Percentiles rank a stretch among this genome's conserved stretches.
Evolutionary conservation across 2,888 invertebrate species (phyloP).

Genomic region (Tortrix viridana): DNA sequence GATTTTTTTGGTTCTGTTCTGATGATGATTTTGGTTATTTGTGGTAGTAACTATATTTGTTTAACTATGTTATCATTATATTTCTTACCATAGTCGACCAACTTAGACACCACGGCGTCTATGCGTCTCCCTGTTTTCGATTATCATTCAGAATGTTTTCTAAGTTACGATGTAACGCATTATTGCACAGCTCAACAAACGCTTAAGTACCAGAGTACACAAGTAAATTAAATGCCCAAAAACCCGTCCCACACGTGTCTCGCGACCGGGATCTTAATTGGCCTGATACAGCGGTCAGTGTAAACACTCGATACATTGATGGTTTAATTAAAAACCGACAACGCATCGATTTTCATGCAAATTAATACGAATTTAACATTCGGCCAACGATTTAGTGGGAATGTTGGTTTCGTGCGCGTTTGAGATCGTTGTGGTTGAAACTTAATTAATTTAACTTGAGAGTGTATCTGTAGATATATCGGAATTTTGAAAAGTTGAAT

Average conservation of each 20-base stretch:
- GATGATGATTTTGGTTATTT: too few relatives aligned
- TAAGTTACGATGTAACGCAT: too few relatives aligned
- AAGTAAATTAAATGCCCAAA: constrained; percentile 15
- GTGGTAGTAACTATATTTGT: too few relatives aligned
- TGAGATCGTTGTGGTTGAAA: constrained; percentile 2
- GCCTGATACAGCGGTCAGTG: constrained; percentile 51
- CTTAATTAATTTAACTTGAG: background rate
- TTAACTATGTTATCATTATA: too few relatives aligned
- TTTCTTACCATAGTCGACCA: too few relatives aligned
- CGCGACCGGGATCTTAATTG: constrained; percentile 52
- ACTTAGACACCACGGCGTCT: too few relatives aligned
- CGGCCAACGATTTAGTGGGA: background rate
- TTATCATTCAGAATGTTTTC: too few relatives aligned
- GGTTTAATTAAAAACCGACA: constrained; percentile 47
- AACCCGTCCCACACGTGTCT: constrained; percentile 41
- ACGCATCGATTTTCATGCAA: constrained; percentile 22
- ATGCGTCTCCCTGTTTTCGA: too few relatives aligned
- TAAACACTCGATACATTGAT: constrained; percentile 54
- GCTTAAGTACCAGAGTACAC: background rate
- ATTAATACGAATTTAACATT: constrained; percentile 20
- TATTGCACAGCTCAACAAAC: background rate
- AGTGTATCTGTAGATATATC: too few relatives aligned
- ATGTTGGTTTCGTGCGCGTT: background rate
- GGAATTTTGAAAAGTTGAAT: too few relatives aligned
- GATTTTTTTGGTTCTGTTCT: too few relatives aligned